Conservation (phyloP, 2,113 vertebrate species). For the Sorex fumeus region DNA sequence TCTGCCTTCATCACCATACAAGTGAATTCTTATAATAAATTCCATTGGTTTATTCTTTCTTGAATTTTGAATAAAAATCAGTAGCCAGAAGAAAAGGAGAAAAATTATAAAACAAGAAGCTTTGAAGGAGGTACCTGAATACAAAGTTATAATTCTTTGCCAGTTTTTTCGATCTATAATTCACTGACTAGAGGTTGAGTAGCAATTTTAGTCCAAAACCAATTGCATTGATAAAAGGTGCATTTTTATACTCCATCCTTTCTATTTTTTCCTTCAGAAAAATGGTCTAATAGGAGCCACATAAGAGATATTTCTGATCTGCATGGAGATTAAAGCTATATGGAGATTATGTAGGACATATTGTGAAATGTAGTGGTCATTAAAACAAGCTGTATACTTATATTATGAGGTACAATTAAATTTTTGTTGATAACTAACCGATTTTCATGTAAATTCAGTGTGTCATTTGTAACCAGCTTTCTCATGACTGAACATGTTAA, state of each 20-base stretch:
- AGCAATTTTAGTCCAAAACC: neutral
- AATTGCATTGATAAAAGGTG: neutral
- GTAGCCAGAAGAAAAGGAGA: neutral
- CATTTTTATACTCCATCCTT: neutral
- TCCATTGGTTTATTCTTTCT: neutral
- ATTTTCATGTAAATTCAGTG: neutral
- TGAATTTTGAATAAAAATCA: neutral
- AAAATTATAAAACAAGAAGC: neutral
- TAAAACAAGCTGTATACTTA: neutral
- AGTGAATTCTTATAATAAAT: constrained; percentile 8
- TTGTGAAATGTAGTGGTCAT: neutral
- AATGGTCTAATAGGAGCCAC: neutral
- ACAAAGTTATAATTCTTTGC: neutral
- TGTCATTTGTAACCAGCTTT: neutral
- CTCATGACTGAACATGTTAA: neutral
- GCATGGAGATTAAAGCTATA: neutral
- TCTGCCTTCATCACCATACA: neutral
- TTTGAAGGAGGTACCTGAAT: fast-evolving
- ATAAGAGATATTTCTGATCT: neutral
- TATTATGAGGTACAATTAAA: neutral
- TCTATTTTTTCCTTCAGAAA: neutral
- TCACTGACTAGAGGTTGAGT: neutral
- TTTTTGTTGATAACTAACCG: neutral
- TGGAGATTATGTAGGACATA: neutral
- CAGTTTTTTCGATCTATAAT: neutral